Base-by-base conservation (phyloP, 2,797 vertebrate genomes). In the Remorina albescens region DNA sequence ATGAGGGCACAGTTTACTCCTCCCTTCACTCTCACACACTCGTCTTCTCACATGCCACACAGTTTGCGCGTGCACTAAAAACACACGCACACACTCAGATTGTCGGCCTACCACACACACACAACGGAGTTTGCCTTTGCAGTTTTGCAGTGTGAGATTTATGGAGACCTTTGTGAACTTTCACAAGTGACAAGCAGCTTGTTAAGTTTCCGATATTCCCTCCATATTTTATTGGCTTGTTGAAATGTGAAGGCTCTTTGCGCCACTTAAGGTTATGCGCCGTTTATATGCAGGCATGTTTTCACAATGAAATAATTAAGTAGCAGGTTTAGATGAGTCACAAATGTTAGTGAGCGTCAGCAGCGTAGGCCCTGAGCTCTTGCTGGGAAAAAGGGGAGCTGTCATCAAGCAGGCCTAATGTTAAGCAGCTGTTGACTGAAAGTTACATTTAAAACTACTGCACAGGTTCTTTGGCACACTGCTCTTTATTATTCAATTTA, bases 261-360 rank as follows among this genome's bases (percentile, higher is more conserved):
- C 69, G 64, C 72, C 75, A 76, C 79, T 78, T 81, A 78, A 88
- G 82, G 87, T 89, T 88, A 87, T 49, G 68, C 58, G 76, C 76
- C 25, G 69, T 80, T 78, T 74, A 65, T 90, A 85, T 85, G 78
- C 82, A 90, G 89, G 88, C 85, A 83, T 75, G 77, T 82, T 92
- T 88, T 91, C 85, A 72, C 90, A 86, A 88, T 87, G 87, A 80
- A 93, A 92, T 92, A 92, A 94, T 93, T 92, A 94, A 94, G 89
- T 92, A 86, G 91, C 94, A 92, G 95, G 65, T 94, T 95, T 94
- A 94, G 90, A 89, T 93, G 90, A 91, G 87, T 90, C 89, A 90
- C 83, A 92, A 92, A 94, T 89, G 85, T 92, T 88, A 89, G 89
- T 73, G 78, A 81, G 70, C 49, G 23, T 59, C 74, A 44, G 69